phyloP scores from a whole-genome alignment of 2,797 vertebrate species.

The Rhinoraja longicauda region DNA sequence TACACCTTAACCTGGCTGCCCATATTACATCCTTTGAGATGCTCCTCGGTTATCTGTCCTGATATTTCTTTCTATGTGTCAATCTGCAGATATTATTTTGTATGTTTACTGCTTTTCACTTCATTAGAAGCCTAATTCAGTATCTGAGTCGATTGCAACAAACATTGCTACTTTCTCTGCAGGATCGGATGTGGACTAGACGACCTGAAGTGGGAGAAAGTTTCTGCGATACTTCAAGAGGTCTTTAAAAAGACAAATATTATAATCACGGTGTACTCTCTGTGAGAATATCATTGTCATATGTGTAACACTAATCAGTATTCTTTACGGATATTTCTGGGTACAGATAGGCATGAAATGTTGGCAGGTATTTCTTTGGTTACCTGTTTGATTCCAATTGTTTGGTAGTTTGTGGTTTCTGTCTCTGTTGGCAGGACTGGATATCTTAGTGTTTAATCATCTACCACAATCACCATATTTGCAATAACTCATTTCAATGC shows the following conservation, averaged over 20 bases:
- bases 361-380: not conserved
- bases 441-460: not conserved
- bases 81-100: too few species aligned
- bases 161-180: constrained; percentile 43
- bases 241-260: constrained; percentile 73
- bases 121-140: not conserved
- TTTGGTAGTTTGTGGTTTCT: not conserved
- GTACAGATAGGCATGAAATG: not conserved
- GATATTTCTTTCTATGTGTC: too few species aligned
- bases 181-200: constrained; percentile 93
- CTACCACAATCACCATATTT: not conserved
- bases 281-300: constrained; percentile 52
- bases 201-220: constrained; percentile 67
- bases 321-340: not conserved
- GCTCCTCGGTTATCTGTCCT: too few species aligned
- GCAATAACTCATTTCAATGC: not conserved
- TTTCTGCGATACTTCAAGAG: constrained; percentile 73
- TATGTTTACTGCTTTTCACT: not conserved
- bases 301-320: not conserved
- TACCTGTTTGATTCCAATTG: constrained; percentile 8
- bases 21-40: too few species aligned
- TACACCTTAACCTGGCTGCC: too few species aligned
- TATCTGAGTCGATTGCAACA: not conserved
- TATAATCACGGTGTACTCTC: constrained; percentile 76
- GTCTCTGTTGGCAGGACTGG: not conserved